phyloP scores from a whole-genome alignment of 2,888 invertebrate genomes.

The Amphipyra tragopoginis region DNA sequence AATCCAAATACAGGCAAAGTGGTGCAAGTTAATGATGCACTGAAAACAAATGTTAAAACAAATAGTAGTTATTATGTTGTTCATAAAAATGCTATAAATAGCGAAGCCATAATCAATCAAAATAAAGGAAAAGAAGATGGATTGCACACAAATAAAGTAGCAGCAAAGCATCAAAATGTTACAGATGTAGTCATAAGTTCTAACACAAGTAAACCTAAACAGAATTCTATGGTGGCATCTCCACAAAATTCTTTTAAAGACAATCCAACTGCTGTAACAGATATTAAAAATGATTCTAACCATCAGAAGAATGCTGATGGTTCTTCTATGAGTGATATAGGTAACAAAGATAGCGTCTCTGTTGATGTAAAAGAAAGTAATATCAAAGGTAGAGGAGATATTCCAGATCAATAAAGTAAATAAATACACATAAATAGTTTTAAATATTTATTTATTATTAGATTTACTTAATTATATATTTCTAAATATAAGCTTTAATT shows the following conservation, averaged over 20 bases:
- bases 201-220: background rate
- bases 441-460: constrained; percentile 52
- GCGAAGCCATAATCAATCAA: background rate
- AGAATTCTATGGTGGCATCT: background rate
- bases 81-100: background rate
- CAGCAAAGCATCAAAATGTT: constrained; percentile 11
- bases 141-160: constrained; percentile 5
- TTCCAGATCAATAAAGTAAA: constrained; percentile 43
- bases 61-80: background rate
- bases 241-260: background rate
- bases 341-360: constrained; percentile 1
- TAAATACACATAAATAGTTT: constrained; percentile 31
- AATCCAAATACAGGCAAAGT: constrained; percentile 28
- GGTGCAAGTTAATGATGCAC: background rate
- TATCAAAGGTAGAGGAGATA: constrained; percentile 43
- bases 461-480: constrained; percentile 49
- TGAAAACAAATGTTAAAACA: constrained; percentile 12
- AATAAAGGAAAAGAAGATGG: background rate
- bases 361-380: constrained; percentile 8
- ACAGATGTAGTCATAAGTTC: background rate
- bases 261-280: constrained; percentile 8
- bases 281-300: constrained; percentile 8
- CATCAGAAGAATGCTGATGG: constrained; percentile 22
- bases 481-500: constrained; percentile 53
- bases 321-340: constrained; percentile 13